A percentile compares a stretch with the other conserved stretches of the same genome.
Conservation (phyloP, 1,140 invertebrate species). For the Phymastichus coffea region DNA sequence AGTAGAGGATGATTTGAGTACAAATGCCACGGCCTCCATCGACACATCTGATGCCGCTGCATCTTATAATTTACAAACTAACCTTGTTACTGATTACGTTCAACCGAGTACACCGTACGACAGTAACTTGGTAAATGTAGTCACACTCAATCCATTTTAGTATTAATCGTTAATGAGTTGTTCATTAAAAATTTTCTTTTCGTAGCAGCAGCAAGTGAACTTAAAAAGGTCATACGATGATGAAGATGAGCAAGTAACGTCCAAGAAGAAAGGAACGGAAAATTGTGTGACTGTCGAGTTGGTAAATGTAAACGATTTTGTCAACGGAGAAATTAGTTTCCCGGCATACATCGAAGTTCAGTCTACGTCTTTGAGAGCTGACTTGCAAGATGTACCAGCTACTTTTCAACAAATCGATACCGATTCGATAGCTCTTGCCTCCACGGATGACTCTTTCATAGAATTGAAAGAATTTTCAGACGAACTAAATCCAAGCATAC, state of each 20-base stretch:
- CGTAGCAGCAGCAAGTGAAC: neutral
- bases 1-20: neutral
- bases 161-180: no score
- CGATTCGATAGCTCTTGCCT: neutral
- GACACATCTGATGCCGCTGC: neutral
- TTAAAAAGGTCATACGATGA: constrained; percentile 7
- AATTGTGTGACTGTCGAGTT: neutral
- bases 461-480: constrained; percentile 20
- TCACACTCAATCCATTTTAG: neutral
- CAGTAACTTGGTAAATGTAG: neutral
- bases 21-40: neutral
- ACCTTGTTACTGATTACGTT: neutral
- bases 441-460: constrained; percentile 1
- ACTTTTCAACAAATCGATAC: constrained; percentile 5
- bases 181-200: neutral
- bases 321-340: constrained; percentile 12
- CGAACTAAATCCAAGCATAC: constrained; percentile 33
- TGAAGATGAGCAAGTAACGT: neutral
- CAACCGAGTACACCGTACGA: neutral
- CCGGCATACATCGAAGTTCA: constrained; percentile 13
- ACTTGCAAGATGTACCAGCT: constrained; percentile 8
- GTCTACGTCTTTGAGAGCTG: neutral
- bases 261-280: neutral
- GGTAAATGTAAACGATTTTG: neutral
- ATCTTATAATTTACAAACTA: neutral